Percentiles rank a stretch among this genome's conserved stretches.
Evolutionary conservation across 1,140 invertebrate genomes (phyloP).

Genomic region (Drosophila hydei): DNA sequence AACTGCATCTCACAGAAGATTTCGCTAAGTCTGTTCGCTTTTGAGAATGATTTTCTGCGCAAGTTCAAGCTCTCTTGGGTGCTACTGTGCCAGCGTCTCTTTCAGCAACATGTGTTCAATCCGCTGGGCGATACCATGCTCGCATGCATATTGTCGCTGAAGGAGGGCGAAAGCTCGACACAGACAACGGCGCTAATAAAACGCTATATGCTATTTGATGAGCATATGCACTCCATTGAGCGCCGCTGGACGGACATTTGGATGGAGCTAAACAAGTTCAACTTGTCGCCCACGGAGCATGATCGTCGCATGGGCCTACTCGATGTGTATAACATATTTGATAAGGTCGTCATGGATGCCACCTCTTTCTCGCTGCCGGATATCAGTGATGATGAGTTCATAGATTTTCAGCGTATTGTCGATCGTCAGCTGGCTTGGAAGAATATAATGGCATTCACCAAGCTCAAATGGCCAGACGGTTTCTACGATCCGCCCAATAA

Average conservation of each 20-base stretch:
- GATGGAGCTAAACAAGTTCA: conserved; percentile 79
- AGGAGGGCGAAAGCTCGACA: conserved; percentile 67
- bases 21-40: conserved; percentile 77
- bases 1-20: conserved; percentile 80
- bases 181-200: conserved; percentile 73
- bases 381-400: conserved; percentile 76
- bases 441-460: conserved; percentile 81
- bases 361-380: conserved; percentile 76
- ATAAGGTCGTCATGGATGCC: conserved; percentile 79
- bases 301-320: conserved; percentile 72
- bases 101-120: conserved; percentile 81
- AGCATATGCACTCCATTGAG: conserved; percentile 81
- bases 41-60: conserved; percentile 81
- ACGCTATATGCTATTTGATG: conserved; percentile 80
- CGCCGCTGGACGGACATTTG: conserved; percentile 80
- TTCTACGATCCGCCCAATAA: conserved; percentile 80
- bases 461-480: conserved; percentile 78
- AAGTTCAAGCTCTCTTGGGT: conserved; percentile 82
- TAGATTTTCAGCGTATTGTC: conserved; percentile 77
- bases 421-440: conserved; percentile 81
- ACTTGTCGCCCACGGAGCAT: conserved; percentile 76
- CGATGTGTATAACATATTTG: conserved; percentile 81
- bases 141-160: conserved; percentile 78
- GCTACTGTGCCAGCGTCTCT: conserved; percentile 80
- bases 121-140: conserved; percentile 77